Evolutionary conservation across 2,113 vertebrate species (phyloP).

Genomic region (Emydura subglobosa): DNA sequence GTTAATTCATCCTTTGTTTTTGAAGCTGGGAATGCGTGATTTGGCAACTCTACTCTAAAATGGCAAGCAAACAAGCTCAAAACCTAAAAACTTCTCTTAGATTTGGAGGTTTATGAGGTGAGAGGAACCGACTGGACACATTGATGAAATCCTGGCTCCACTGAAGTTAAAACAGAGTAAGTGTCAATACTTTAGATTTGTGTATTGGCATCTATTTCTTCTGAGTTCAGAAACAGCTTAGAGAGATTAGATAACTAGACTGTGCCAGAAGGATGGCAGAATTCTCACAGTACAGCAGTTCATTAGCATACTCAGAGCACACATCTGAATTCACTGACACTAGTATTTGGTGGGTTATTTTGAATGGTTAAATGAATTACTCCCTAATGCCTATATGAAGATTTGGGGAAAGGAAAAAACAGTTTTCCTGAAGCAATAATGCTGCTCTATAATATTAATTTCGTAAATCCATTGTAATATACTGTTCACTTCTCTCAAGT

Average conservation of each 20-base stretch:
- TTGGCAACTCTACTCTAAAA: background rate
- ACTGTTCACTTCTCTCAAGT: background rate
- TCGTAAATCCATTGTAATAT: background rate
- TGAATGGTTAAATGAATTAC: background rate
- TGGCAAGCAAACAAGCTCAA: background rate
- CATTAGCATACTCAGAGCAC: background rate
- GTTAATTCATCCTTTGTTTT: background rate
- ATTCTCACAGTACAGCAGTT: constrained; percentile 51
- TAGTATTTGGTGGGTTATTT: background rate
- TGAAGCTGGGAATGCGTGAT: background rate
- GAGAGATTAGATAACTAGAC: constrained; percentile 39
- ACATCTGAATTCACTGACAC: constrained; percentile 16
- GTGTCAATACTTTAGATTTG: constrained; percentile 50
- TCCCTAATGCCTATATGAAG: background rate
- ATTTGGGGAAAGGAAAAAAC: background rate
- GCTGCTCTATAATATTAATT: background rate
- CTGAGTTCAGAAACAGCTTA: constrained; percentile 71
- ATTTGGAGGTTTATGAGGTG: background rate
- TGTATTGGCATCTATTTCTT: constrained; percentile 18
- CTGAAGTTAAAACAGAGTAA: constrained; percentile 46
- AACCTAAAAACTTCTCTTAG: background rate
- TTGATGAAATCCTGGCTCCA: constrained; percentile 22
- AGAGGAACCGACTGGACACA: constrained; percentile 22
- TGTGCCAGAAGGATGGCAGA: constrained; percentile 45
- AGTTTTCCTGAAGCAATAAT: background rate